These are phyloP conservation scores for Cheilosia impressa DNA, from an alignment of 2,888 invertebrate species.

Conservation along the genomic window DNA sequence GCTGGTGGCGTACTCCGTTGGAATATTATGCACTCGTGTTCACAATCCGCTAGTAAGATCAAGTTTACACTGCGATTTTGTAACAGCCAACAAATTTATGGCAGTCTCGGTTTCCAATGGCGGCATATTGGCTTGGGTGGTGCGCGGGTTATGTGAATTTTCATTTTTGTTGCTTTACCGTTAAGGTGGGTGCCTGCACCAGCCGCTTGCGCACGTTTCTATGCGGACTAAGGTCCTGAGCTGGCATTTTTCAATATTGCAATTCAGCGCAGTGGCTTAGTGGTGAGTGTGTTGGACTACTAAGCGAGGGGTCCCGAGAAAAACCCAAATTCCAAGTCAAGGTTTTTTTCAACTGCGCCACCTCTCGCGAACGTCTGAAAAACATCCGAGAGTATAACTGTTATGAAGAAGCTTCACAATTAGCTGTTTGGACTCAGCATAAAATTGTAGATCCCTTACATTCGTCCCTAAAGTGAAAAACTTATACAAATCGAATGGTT, in stretches of 20 bases:
- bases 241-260: not conserved
- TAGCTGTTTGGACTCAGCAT: no score
- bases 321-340: no score
- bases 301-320: no score
- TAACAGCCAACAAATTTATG: constrained; percentile 70
- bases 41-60: constrained; percentile 73
- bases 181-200: constrained; percentile 54
- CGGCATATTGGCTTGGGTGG: constrained; percentile 44
- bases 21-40: constrained; percentile 51
- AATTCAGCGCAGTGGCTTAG: no score
- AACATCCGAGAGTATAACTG: no score
- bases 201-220: not conserved
- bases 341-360: no score
- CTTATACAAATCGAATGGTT: no score
- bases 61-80: constrained; percentile 74
- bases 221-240: constrained; percentile 25
- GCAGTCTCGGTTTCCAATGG: constrained; percentile 60
- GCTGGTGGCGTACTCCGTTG: constrained; percentile 52
- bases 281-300: no score
- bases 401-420: no score
- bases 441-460: no score
- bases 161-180: constrained; percentile 43
- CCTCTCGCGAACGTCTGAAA: no score
- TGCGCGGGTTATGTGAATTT: constrained; percentile 31
- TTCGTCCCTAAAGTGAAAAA: no score